Evolutionary conservation across 2,113 vertebrate genomes (phyloP).

Genomic region (Tachycineta bicolor): DNA sequence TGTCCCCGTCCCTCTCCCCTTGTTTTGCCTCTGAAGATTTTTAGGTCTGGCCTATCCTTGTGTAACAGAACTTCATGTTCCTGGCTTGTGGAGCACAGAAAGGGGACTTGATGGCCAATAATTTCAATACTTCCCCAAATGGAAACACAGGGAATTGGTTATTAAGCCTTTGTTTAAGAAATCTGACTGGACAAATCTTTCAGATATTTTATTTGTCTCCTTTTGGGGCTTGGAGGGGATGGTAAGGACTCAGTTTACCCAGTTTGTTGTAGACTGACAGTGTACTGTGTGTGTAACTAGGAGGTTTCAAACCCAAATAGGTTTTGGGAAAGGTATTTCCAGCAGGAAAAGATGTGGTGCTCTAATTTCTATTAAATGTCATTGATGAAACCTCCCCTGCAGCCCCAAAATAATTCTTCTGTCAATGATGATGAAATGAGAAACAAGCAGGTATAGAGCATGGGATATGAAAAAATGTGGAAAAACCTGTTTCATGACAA

Average conservation of each 20-base stretch:
- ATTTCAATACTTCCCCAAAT: background rate
- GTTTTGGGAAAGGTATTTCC: background rate
- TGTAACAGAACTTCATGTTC: background rate
- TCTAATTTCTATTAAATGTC: background rate
- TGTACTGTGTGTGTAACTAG: background rate
- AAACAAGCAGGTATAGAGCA: background rate
- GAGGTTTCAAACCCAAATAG: background rate
- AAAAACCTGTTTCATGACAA: constrained; percentile 13
- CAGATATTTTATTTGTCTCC: background rate
- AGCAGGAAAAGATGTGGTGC: background rate
- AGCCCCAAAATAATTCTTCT: background rate
- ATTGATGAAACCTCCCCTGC: background rate
- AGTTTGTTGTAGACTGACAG: background rate
- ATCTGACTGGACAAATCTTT: background rate
- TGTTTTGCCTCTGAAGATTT: background rate
- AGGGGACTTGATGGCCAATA: background rate
- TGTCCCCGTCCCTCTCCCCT: background rate
- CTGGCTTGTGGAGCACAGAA: background rate
- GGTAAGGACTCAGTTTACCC: background rate
- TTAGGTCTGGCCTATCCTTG: background rate
- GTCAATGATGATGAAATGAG: background rate
- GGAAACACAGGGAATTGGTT: background rate
- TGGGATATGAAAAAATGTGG: constrained; percentile 2
- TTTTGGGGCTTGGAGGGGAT: background rate
- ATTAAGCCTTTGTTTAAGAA: background rate